Conservation (phyloP, 2,113 vertebrate genomes). For the Hiodon alosoides region DNA sequence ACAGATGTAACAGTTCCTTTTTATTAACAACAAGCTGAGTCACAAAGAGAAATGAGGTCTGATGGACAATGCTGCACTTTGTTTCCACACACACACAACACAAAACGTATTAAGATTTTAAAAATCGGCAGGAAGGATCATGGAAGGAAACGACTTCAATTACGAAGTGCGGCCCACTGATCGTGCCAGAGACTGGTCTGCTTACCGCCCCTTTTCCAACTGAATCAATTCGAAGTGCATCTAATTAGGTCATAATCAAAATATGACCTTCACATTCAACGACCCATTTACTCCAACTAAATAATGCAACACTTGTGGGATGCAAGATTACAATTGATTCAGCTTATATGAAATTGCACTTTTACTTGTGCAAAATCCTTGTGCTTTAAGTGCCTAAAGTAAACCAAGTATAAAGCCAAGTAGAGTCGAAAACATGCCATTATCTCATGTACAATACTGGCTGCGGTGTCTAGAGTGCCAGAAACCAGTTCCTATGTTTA, state of each 20-base stretch:
- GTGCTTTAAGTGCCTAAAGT: too few species aligned
- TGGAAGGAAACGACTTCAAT: not conserved
- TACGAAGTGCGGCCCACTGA: not conserved
- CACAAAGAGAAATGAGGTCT: conserved; percentile 7
- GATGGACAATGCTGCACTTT: conserved; percentile 44
- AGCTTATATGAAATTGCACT: too few species aligned
- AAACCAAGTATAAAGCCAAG: too few species aligned
- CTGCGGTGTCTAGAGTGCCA: too few species aligned
- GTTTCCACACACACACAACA: conserved; percentile 37
- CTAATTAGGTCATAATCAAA: not conserved
- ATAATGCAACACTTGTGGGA: too few species aligned
- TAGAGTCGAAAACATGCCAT: too few species aligned
- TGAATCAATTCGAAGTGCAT: not conserved
- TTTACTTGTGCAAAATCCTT: too few species aligned
- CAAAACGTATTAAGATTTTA: conserved; percentile 22
- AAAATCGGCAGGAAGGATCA: conserved; percentile 23
- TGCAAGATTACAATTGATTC: too few species aligned
- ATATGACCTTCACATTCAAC: not conserved
- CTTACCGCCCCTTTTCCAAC: not conserved
- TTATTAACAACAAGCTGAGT: conserved; percentile 40
- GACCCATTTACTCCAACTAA: not conserved
- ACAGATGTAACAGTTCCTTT: conserved; percentile 29
- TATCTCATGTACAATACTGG: too few species aligned
- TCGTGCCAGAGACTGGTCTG: conserved; percentile 11
- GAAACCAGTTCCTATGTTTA: too few species aligned